phyloP scores from a whole-genome alignment of 2,113 vertebrate genomes.

The Riparia riparia region DNA sequence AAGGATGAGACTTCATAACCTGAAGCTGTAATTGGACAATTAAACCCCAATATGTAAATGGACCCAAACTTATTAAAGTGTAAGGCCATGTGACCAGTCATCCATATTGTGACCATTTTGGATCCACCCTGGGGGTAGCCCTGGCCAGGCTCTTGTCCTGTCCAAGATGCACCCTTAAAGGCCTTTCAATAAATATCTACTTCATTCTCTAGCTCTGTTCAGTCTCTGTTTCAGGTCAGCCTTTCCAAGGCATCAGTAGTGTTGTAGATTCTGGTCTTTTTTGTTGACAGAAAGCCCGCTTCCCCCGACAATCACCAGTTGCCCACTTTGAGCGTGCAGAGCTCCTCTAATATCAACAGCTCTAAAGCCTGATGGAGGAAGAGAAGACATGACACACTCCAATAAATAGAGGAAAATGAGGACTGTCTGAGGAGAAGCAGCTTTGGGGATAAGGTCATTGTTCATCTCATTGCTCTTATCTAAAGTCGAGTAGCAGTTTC shows the following conservation, averaged over 20 bases:
- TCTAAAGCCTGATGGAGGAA: background rate
- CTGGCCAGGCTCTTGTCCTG: background rate
- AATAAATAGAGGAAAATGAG: background rate
- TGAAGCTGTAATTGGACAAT: background rate
- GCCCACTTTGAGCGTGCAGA: background rate
- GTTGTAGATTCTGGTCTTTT: background rate
- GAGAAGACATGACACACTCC: rapidly evolving
- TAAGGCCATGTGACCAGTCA: background rate
- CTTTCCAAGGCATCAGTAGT: background rate
- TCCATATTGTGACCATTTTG: background rate
- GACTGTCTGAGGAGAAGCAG: background rate
- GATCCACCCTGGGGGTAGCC: background rate
- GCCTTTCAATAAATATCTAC: background rate
- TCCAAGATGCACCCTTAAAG: background rate
- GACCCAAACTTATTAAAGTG: background rate
- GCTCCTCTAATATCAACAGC: background rate
- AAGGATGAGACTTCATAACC: background rate
- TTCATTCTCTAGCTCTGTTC: background rate
- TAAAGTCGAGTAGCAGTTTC: background rate
- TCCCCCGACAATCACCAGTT: background rate
- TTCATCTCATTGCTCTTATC: background rate
- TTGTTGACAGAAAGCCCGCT: background rate
- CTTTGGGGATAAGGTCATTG: background rate
- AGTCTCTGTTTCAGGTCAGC: background rate
- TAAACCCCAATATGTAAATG: background rate